Conservation (phyloP, 35 echinoderm and acorn worm genomes). For the Apostichopus japonicus region DNA sequence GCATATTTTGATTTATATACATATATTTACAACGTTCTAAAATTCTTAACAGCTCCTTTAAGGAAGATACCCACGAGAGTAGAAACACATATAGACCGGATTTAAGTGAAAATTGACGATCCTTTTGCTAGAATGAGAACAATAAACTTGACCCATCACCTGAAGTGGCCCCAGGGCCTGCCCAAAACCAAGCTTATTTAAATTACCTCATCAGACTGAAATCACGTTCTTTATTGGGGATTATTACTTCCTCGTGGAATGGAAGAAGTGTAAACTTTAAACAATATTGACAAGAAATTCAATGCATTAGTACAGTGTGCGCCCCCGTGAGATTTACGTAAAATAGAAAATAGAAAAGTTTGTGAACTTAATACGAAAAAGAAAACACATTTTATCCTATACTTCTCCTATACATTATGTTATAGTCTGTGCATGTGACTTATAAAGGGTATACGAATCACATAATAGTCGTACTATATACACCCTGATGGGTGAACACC, state of each 20-base stretch:
- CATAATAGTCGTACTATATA: not conserved
- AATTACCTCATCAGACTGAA: slow-evolving; percentile 38
- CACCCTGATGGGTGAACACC: not conserved
- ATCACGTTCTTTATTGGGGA: slow-evolving; percentile 23
- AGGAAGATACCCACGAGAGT: not conserved
- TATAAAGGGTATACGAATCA: too few species aligned
- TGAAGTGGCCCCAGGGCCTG: slow-evolving; percentile 37
- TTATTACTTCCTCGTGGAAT: not conserved
- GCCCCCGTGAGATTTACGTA: slow-evolving; percentile 34
- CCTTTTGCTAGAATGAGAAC: not conserved
- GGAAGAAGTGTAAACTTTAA: not conserved
- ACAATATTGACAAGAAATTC: slow-evolving; percentile 11
- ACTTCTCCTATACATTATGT: too few species aligned
- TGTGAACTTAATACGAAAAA: too few species aligned
- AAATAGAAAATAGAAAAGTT: not conserved
- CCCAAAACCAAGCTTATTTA: slow-evolving; percentile 29
- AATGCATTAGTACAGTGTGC: slow-evolving; percentile 22
- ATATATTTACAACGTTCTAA: too few species aligned
- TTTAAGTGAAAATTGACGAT: not conserved
- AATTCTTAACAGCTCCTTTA: not conserved
- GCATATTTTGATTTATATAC: too few species aligned
- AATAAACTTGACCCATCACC: slow-evolving; percentile 38
- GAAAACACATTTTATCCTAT: too few species aligned
- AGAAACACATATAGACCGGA: not conserved
- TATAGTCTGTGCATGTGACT: too few species aligned